Conservation (phyloP, 2,888 invertebrate species). For the Creontiades dilutus region DNA sequence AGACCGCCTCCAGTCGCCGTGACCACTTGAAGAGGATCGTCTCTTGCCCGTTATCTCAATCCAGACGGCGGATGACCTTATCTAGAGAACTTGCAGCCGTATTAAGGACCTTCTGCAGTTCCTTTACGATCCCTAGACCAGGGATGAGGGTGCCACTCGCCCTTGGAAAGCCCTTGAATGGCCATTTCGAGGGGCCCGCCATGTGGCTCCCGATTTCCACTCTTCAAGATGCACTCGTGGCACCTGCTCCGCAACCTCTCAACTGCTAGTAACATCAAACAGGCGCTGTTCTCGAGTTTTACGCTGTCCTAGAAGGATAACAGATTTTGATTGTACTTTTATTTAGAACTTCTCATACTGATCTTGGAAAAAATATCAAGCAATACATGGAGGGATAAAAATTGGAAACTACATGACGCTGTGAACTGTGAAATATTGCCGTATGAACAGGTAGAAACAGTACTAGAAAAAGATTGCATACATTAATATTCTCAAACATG, state of each 20-base stretch:
- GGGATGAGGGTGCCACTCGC: background rate
- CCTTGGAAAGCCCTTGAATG: conserved; percentile 15
- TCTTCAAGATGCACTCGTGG: conserved; percentile 47
- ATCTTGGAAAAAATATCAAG: background rate
- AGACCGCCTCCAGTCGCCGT: background rate
- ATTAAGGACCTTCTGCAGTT: background rate
- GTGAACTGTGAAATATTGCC: too few relatives aligned
- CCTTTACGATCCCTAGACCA: background rate
- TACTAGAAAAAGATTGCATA: too few relatives aligned
- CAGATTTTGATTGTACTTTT: conserved; percentile 14
- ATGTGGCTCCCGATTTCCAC: conserved; percentile 48
- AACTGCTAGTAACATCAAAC: conserved; percentile 27
- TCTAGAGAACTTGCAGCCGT: background rate
- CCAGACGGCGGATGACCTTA: conserved; percentile 21
- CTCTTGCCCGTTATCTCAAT: background rate
- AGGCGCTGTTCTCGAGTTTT: background rate
- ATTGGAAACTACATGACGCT: too few relatives aligned
- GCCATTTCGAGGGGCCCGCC: conserved; percentile 31
- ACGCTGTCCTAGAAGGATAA: background rate
- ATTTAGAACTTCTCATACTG: background rate
- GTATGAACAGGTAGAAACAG: too few relatives aligned
- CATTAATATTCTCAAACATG: too few relatives aligned
- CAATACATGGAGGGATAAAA: too few relatives aligned
- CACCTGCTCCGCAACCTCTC: conserved; percentile 54
- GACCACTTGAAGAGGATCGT: background rate